Evolutionary conservation across 2,113 vertebrate genomes (phyloP).

Genomic region (Esox niger): DNA sequence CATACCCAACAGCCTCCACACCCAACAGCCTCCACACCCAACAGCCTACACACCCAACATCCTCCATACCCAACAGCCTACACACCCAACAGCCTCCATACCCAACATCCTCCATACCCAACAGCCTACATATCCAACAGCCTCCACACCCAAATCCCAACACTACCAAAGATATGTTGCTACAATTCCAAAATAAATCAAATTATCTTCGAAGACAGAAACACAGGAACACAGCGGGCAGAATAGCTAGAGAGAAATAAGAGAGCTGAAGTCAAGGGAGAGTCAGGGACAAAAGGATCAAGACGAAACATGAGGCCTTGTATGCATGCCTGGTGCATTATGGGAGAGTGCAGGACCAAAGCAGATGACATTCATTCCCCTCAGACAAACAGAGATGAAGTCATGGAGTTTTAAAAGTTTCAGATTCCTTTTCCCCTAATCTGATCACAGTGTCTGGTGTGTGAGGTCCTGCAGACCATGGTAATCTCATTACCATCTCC

Average conservation of each 20-base stretch:
- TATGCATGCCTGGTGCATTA: background rate
- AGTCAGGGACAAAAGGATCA: background rate
- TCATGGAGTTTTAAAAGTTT: constrained; percentile 25
- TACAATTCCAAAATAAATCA: background rate
- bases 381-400: constrained; percentile 8
- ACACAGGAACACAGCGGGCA: constrained; percentile 6
- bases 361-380: background rate
- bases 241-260: background rate
- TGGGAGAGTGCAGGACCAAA: too few relatives aligned
- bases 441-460: constrained; percentile 36
- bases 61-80: too few relatives aligned
- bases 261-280: background rate
- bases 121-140: too few relatives aligned
- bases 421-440: constrained; percentile 30
- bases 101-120: too few relatives aligned
- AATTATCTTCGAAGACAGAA: constrained; percentile 2
- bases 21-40: background rate
- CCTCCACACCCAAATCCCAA: background rate
- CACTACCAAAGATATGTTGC: background rate
- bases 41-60: background rate
- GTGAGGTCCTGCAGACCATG: constrained; percentile 34
- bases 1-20: too few relatives aligned
- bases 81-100: background rate
- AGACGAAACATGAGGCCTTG: constrained; percentile 5
- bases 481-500: constrained; percentile 47